These are phyloP conservation scores for Chelonia mydas DNA, from an alignment of 2,797 vertebrate species.

Conservation along the genomic window DNA sequence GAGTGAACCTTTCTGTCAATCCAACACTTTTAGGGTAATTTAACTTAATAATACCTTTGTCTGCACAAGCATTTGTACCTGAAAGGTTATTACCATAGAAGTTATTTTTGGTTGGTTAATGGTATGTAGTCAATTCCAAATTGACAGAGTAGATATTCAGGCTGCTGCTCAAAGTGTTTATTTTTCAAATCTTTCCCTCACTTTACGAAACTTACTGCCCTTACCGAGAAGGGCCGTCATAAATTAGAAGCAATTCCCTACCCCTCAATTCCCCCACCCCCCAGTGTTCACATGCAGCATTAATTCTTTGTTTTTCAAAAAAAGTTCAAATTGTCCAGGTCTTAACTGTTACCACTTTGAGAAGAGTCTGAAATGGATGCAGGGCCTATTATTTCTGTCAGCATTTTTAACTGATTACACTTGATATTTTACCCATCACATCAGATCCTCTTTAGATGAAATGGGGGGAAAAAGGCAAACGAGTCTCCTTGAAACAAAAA, in stretches of 20 bases:
- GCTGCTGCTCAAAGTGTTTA: constrained; percentile 80
- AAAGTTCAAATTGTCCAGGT: constrained; percentile 74
- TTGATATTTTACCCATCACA: constrained; percentile 59
- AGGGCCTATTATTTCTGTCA: constrained; percentile 57
- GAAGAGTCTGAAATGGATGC: constrained; percentile 59
- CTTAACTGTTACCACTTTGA: constrained; percentile 75
- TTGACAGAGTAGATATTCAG: constrained; percentile 77
- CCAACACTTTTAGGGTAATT: constrained; percentile 85
- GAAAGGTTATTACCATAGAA: constrained; percentile 85
- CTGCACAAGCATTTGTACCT: constrained; percentile 76
- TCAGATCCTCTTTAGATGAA: neutral
- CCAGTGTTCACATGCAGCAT: constrained; percentile 66
- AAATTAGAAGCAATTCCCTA: constrained; percentile 73
- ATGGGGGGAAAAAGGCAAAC: neutral
- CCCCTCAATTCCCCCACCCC: neutral
- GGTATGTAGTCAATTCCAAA: constrained; percentile 81
- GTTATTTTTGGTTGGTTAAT: constrained; percentile 88
- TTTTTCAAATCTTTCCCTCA: constrained; percentile 67
- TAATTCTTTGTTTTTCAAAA: constrained; percentile 72
- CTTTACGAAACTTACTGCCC: constrained; percentile 76
- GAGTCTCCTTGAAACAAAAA: constrained; percentile 15
- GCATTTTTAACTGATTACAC: constrained; percentile 53
- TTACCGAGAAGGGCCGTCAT: constrained; percentile 63
- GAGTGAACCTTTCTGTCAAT: constrained; percentile 84
- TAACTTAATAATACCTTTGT: constrained; percentile 86